These are phyloP conservation scores for Anolis sagrei DNA, from an alignment of 2,113 vertebrate genomes.

Conservation along the genomic window DNA sequence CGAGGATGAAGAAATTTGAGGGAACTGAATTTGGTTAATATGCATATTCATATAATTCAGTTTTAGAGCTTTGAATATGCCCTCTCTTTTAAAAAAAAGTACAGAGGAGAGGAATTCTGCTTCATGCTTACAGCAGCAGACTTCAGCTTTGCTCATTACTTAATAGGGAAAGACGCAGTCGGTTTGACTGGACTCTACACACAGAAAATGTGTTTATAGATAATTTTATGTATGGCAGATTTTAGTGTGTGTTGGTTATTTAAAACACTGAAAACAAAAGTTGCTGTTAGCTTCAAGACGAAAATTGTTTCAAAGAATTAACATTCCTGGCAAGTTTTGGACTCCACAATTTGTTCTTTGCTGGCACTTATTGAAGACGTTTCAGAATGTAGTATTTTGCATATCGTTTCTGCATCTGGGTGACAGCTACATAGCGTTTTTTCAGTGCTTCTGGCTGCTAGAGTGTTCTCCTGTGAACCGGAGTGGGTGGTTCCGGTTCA, in stretches of 20 bases:
- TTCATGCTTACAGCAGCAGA: constrained; percentile 60
- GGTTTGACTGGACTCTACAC: constrained; percentile 61
- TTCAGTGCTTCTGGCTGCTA: not conserved
- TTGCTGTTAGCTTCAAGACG: not conserved
- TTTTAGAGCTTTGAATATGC: constrained; percentile 65
- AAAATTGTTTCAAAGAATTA: not conserved
- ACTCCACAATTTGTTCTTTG: not conserved
- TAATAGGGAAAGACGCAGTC: constrained; percentile 45
- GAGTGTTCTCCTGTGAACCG: not conserved
- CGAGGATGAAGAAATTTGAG: constrained; percentile 35
- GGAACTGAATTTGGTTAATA: constrained; percentile 60
- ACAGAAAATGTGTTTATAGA: constrained; percentile 39
- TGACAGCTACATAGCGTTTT: constrained; percentile 15
- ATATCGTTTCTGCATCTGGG: not conserved
- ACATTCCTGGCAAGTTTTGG: not conserved
- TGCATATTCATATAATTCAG: constrained; percentile 70
- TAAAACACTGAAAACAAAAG: not conserved
- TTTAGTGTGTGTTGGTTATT: not conserved
- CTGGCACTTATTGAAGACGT: not conserved
- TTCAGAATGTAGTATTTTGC: not conserved
- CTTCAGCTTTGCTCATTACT: constrained; percentile 59
- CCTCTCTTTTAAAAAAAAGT: constrained; percentile 43
- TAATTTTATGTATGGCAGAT: constrained; percentile 45
- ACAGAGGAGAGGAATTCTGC: constrained; percentile 57
- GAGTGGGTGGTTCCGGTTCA: not conserved